Evolutionary conservation across 2,888 invertebrate genomes (phyloP).

Genomic region (Eudemis profundana): DNA sequence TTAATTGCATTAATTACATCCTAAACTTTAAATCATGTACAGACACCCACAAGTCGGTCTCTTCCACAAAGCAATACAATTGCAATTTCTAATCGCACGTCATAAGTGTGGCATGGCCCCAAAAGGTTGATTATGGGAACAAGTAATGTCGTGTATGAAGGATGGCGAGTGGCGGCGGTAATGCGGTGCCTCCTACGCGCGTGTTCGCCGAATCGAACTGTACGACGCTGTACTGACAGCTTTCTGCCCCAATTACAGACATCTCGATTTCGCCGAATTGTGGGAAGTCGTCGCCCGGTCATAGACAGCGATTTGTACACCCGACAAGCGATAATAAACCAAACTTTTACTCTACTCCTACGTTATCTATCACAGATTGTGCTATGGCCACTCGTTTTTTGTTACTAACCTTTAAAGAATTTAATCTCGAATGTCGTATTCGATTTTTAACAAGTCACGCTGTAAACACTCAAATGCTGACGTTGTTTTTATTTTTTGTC

Average conservation of each 20-base stretch:
- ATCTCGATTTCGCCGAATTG: constrained; percentile 48
- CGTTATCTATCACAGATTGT: constrained; percentile 20
- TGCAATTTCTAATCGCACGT: constrained; percentile 80
- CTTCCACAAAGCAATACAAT: constrained; percentile 73
- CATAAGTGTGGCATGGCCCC: constrained; percentile 80
- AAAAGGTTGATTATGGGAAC: constrained; percentile 83
- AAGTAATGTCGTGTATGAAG: constrained; percentile 79
- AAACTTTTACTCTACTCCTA: constrained; percentile 36
- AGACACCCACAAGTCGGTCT: constrained; percentile 69
- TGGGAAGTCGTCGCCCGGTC: constrained; percentile 30
- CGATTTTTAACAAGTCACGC: constrained; percentile 38
- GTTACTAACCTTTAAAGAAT: constrained; percentile 35
- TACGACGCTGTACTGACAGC: constrained; percentile 65
- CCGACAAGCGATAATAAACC: constrained; percentile 5
- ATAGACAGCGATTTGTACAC: constrained; percentile 29
- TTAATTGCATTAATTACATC: constrained; percentile 28
- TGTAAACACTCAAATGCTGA: constrained; percentile 49
- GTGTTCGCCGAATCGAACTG: constrained; percentile 80
- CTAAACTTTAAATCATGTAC: constrained; percentile 52
- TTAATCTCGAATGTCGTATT: constrained; percentile 30
- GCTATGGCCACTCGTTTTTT: constrained; percentile 6
- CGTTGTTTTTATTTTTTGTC: constrained; percentile 62
- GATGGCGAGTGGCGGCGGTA: constrained; percentile 67
- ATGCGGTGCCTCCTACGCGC: constrained; percentile 77
- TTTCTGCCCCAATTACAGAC: constrained; percentile 75